Conservation (phyloP, 2,797 vertebrate species). For the Peromyscus attwateri region DNA sequence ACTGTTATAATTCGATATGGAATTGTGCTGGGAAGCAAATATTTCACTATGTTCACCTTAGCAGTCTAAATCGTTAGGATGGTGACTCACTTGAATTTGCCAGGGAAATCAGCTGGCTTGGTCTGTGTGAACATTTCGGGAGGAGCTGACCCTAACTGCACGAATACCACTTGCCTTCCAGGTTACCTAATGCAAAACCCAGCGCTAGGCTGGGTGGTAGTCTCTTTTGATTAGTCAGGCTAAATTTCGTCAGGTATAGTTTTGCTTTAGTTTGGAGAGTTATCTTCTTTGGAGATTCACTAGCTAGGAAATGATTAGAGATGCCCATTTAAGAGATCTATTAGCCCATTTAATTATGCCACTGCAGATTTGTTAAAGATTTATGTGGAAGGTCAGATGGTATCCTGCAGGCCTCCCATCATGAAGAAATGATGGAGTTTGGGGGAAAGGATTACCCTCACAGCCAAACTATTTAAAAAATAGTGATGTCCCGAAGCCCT, state of each 20-base stretch:
- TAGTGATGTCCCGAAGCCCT: background rate
- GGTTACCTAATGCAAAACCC: conserved; percentile 34
- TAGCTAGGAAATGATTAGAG: conserved; percentile 44
- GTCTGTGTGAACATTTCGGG: conserved; percentile 67
- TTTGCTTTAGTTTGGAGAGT: conserved; percentile 60
- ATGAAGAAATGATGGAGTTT: background rate
- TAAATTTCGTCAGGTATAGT: conserved; percentile 12
- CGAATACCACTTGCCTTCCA: background rate
- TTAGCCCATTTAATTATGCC: conserved; percentile 50
- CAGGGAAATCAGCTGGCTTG: conserved; percentile 74
- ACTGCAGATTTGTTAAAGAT: conserved; percentile 45
- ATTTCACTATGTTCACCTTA: conserved; percentile 76
- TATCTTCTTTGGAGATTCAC: conserved; percentile 45
- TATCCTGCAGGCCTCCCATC: background rate
- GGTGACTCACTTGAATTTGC: conserved; percentile 74
- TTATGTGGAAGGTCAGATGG: background rate
- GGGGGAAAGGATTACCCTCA: conserved; percentile 35
- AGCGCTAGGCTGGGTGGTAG: background rate
- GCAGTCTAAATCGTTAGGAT: conserved; percentile 67
- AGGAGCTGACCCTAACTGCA: conserved; percentile 50
- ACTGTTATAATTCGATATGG: conserved; percentile 78
- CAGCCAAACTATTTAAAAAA: conserved; percentile 19
- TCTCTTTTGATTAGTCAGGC: conserved; percentile 41
- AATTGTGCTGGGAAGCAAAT: conserved; percentile 78
- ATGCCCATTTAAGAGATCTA: conserved; percentile 13